Evolutionary conservation across 92 coral and sea anemone genomes (phyloP).

Genomic region (Zoanthus sociatus): DNA sequence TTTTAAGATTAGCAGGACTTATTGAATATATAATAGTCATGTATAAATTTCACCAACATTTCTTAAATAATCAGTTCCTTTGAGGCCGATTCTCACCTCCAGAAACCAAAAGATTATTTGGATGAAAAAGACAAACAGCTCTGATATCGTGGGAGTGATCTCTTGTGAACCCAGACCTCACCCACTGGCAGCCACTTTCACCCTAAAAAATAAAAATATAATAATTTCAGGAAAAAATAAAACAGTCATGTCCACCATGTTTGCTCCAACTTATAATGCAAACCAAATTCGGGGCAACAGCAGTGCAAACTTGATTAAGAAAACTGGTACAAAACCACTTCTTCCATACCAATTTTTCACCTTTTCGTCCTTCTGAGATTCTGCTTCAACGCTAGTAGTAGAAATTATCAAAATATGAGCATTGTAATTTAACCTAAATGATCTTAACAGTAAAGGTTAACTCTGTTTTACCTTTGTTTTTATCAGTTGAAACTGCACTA

Average conservation of each 20-base stretch:
- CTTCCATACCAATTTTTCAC: too few species aligned
- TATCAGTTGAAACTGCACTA: conserved; percentile 86
- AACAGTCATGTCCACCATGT: background rate
- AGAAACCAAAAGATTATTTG: conserved; percentile 62
- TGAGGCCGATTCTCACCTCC: conserved; percentile 59
- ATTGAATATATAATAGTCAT: too few species aligned
- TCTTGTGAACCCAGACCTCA: conserved; percentile 66
- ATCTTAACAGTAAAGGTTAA: background rate
- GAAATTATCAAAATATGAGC: background rate
- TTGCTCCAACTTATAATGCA: background rate
- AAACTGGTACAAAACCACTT: too few species aligned
- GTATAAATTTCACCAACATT: too few species aligned
- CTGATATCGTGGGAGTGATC: conserved; percentile 82
- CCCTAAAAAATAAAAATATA: conserved; percentile 33
- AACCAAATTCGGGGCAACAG: too few species aligned
- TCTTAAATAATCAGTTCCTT: too few species aligned
- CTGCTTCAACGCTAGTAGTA: too few species aligned
- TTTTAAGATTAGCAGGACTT: too few species aligned
- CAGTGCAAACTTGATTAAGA: too few species aligned
- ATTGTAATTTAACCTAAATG: background rate
- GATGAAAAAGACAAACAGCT: conserved; percentile 63
- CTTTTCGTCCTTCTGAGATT: too few species aligned
- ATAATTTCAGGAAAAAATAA: background rate
- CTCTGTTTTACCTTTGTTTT: conserved; percentile 55
- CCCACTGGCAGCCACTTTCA: conserved; percentile 63